These are phyloP conservation scores for Sarcophaga carnaria DNA, from an alignment of 2,888 invertebrate genomes.

Conservation along the genomic window DNA sequence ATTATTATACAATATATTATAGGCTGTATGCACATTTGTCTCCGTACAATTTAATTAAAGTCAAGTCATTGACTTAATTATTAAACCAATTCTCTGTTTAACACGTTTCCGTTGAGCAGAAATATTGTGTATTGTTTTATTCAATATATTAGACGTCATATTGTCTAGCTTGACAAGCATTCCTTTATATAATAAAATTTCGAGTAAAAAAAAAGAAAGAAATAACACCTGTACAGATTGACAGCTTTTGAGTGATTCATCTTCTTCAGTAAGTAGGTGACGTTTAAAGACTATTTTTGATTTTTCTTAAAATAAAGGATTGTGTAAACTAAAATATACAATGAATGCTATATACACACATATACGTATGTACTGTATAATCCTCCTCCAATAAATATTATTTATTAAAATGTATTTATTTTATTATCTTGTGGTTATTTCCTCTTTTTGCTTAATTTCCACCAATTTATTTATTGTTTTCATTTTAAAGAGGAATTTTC, in stretches of 20 bases:
- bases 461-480: not conserved
- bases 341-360: no score
- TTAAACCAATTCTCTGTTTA: conserved; percentile 7
- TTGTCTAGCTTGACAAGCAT: conserved; percentile 27
- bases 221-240: not conserved
- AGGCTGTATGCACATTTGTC: not conserved
- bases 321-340: no score
- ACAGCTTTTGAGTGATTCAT: not conserved
- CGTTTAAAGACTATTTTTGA: not conserved
- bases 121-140: not conserved
- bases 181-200: conserved; percentile 37
- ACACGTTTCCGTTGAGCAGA: conserved; percentile 20
- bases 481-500: not conserved
- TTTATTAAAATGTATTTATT: not conserved
- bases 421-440: not conserved
- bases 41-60: conserved; percentile 17
- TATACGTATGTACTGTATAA: no score
- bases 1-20: not conserved
- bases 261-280: not conserved
- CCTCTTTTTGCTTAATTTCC: not conserved
- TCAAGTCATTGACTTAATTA: conserved; percentile 14
- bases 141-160: conserved; percentile 16
- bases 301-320: not conserved
- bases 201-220: no score
- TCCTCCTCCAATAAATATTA: not conserved